phyloP scores from a whole-genome alignment of 2,888 invertebrate species.

The Drosophila diplacantha region DNA sequence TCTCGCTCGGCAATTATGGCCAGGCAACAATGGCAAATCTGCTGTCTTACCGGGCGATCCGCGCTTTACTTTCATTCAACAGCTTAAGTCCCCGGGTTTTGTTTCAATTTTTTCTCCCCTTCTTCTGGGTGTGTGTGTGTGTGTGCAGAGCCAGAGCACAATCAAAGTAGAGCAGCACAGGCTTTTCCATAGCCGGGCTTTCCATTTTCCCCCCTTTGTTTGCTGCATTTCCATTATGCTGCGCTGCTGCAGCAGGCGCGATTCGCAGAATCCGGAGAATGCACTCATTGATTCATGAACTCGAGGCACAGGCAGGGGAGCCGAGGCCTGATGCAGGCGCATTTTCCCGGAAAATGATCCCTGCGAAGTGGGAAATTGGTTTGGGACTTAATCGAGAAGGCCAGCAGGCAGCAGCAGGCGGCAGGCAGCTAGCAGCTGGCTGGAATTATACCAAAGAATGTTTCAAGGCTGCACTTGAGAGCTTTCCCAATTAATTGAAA shows the following conservation, averaged over 20 bases:
- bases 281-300: constrained; percentile 24
- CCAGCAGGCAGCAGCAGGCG: constrained; percentile 1
- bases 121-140: not conserved
- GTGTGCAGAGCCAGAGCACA: not conserved
- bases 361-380: constrained; percentile 12
- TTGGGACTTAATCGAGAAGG: constrained; percentile 8
- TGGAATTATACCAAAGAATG: constrained; percentile 6
- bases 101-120: constrained; percentile 7
- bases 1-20: constrained; percentile 17
- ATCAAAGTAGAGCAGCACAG: constrained; percentile 21
- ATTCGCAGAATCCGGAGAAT: constrained; percentile 11
- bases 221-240: constrained; percentile 3
- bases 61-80: constrained; percentile 11
- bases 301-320: not conserved
- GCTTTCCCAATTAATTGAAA: constrained; percentile 16
- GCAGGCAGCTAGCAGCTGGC: not conserved
- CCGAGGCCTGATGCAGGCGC: not conserved
- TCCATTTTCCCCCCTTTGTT: not conserved
- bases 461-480: constrained; percentile 13
- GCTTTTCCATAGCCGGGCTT: constrained; percentile 9
- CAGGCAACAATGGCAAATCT: constrained; percentile 14
- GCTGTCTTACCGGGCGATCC: constrained; percentile 8
- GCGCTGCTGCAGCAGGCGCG: constrained; percentile 2
- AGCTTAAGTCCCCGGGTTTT: constrained; percentile 23
- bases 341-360: constrained; percentile 17